Conservation (phyloP, 2,888 invertebrate species). For the Epistrophe grossulariae region DNA sequence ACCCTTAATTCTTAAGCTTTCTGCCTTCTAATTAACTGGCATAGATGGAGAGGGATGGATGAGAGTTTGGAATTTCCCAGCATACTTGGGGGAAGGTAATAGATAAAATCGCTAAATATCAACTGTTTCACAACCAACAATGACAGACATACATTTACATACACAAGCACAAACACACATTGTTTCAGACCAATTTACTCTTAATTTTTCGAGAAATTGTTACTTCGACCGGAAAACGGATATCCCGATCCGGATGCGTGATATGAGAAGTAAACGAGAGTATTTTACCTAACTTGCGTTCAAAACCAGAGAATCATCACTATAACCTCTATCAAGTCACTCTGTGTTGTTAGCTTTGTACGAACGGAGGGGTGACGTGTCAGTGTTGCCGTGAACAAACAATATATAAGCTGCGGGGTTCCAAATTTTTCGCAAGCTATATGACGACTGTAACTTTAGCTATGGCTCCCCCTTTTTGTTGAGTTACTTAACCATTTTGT, state of each 20-base stretch:
- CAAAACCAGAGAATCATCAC: slow-evolving; percentile 37
- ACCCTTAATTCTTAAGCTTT: slow-evolving; percentile 20
- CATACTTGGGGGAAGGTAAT: neutral
- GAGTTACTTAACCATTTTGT: slow-evolving; percentile 31
- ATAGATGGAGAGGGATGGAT: slow-evolving; percentile 2
- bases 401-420: slow-evolving; percentile 14
- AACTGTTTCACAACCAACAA: slow-evolving; percentile 28
- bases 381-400: slow-evolving; percentile 47
- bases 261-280: slow-evolving; percentile 25
- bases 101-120: slow-evolving; percentile 48
- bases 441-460: neutral
- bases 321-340: slow-evolving; percentile 37
- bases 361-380: neutral
- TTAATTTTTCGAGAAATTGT: slow-evolving; percentile 66
- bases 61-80: slow-evolving; percentile 32
- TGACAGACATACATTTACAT: slow-evolving; percentile 5
- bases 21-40: slow-evolving; percentile 28
- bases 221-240: slow-evolving; percentile 69
- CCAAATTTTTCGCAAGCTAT: slow-evolving; percentile 7
- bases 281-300: slow-evolving; percentile 1
- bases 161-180: neutral
- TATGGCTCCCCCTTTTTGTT: slow-evolving; percentile 33
- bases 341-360: neutral
- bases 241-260: slow-evolving; percentile 56
- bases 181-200: slow-evolving; percentile 53